Evolutionary conservation across 1,140 invertebrate genomes (phyloP), one percentile per base, ranked within the genome.

Genomic region (Maniola jurtina): DNA sequence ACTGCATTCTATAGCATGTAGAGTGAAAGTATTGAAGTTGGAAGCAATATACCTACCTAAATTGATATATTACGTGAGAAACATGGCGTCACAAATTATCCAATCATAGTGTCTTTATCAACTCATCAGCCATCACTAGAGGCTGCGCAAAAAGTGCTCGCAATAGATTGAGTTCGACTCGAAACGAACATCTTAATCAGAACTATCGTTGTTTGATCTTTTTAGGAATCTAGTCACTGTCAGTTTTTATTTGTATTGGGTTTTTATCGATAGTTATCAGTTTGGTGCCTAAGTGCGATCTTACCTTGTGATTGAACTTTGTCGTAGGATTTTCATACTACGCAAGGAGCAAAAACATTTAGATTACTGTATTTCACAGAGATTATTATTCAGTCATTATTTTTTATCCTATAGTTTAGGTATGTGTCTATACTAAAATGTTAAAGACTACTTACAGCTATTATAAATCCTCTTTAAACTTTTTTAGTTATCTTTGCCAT

Each of bases 21-120:
- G 7, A 38, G 10, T 38, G 38, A 38, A 38, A 38, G 38, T 38
- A 11, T 11, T 38, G 38, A 6, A 25, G 13, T 45, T n/a, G 11
- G 13, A 25, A 25, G 13, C 42, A 45, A 13, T 45, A n/a, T 45
- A 45, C 9, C 13, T 45, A 5, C 42, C 42, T 13, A 38, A 38
- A 38, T 38, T 52, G 5, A 16, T 52, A 25, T 52, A 10, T 6
- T 52, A 45, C 5, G 5, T 52, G 48, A 52, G 48, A 50, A 50
- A 56, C 52, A 63, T 61, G 61, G 48, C 61, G 38, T 55, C 48
- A 55, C 61, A 56, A 63, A 63, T 63, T 63, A 63, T 45, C 42
- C 42, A 45, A 45, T 45, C 61, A 42, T 11, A 63, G 36, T 56
- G 55, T 56, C 35, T 50, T 63, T 63, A 63, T 63, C 50, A 63